phyloP scores from a whole-genome alignment of 2,888 invertebrate genomes.

The Eupithecia subumbrata region DNA sequence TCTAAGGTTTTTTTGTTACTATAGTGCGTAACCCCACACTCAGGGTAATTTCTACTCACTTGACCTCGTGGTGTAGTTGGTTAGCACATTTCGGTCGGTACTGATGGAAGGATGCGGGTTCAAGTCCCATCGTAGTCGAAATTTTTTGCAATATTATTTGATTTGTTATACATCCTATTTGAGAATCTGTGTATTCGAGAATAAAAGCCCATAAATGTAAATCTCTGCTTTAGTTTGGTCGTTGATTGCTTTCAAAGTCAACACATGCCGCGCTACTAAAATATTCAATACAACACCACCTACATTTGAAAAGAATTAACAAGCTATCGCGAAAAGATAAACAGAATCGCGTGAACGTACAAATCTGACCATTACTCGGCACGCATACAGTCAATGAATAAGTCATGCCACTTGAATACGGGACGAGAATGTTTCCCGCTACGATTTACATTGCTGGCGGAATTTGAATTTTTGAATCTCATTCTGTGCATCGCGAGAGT shows the following conservation, averaged over 20 bases:
- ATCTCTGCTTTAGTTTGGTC: neutral
- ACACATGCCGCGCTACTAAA: neutral
- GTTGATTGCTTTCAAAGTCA: neutral
- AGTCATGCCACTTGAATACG: conserved; percentile 54
- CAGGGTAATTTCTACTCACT: no score
- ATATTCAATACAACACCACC: neutral
- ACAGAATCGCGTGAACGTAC: conserved; percentile 3
- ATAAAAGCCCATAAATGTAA: neutral
- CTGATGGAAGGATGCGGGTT: no score
- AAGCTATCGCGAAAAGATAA: neutral
- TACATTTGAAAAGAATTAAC: neutral
- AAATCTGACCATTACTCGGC: conserved; percentile 29
- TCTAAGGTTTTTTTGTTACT: no score
- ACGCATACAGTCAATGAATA: conserved; percentile 49
- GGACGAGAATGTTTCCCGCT: conserved; percentile 49
- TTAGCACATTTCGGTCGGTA: no score
- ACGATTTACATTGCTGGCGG: conserved; percentile 49
- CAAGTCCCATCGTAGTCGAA: no score
- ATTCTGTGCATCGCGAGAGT: conserved; percentile 40
- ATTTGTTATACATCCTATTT: no score
- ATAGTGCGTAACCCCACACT: no score
- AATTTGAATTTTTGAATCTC: conserved; percentile 55
- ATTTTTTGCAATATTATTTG: no score
- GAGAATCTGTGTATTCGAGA: neutral
- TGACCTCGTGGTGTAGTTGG: no score